Percentiles rank a stretch among this genome's conserved stretches.
Conservation (phyloP, 2,888 invertebrate genomes). For the Leptothorax acervorum region DNA sequence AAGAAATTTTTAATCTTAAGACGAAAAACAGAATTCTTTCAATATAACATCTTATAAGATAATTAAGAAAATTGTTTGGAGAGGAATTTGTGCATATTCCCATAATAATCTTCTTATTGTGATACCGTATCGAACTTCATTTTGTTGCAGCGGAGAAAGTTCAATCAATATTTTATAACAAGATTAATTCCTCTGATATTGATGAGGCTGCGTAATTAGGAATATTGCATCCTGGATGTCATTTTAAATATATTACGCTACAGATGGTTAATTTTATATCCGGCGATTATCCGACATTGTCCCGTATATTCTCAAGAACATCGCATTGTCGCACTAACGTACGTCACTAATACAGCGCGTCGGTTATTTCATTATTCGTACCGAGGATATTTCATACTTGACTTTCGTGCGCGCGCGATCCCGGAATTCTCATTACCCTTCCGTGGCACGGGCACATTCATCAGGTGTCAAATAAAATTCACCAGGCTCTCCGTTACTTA, state of each 20-base stretch:
- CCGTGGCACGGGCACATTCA: conserved; percentile 70
- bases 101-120: background rate
- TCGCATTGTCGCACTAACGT: conserved; percentile 6
- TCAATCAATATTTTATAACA: background rate
- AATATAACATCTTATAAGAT: background rate
- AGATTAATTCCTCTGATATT: background rate
- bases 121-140: background rate
- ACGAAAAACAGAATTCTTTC: background rate
- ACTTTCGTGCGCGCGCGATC: conserved; percentile 63
- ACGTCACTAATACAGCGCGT: conserved; percentile 36
- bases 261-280: background rate
- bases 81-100: too few species aligned
- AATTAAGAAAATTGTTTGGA: background rate
- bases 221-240: background rate
- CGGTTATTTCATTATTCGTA: conserved; percentile 67
- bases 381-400: conserved; percentile 68
- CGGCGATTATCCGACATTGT: background rate
- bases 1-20: background rate
- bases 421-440: conserved; percentile 74
- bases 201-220: background rate
- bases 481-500: conserved; percentile 58
- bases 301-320: background rate
- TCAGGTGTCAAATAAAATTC: conserved; percentile 76
- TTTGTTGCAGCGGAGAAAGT: background rate
- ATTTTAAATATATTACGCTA: background rate